Conservation (phyloP, 2,888 invertebrate genomes). For the Tridacna crocea region DNA sequence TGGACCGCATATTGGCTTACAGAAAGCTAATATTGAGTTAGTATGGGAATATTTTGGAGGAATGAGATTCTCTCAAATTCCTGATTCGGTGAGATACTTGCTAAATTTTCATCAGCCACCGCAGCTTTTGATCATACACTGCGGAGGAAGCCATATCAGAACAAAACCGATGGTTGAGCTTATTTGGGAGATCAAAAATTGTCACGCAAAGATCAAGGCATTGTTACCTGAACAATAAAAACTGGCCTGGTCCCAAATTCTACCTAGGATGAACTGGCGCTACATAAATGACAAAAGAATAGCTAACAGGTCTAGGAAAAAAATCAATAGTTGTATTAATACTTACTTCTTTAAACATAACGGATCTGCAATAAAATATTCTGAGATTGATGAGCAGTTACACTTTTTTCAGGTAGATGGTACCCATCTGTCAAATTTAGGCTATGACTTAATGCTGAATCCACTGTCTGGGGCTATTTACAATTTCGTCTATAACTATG, state of each 20-base stretch:
- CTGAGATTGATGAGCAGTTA: background rate
- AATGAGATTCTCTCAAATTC: background rate
- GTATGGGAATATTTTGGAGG: background rate
- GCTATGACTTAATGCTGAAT: background rate
- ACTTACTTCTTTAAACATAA: background rate
- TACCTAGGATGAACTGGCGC: background rate
- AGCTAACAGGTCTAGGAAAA: background rate
- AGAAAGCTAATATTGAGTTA: background rate
- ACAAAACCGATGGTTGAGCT: constrained; percentile 1
- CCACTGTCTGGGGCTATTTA: background rate
- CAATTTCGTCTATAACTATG: background rate
- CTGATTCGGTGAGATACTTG: background rate
- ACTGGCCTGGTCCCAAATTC: background rate
- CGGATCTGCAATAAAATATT: background rate
- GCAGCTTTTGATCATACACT: background rate
- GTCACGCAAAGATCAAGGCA: background rate
- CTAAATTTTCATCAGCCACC: background rate
- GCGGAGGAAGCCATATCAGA: background rate
- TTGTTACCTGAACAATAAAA: background rate
- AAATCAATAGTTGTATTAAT: background rate
- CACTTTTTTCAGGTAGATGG: background rate
- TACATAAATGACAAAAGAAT: background rate
- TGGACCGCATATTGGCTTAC: constrained; percentile 6
- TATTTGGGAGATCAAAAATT: background rate
- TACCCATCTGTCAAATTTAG: background rate